A percentile compares a stretch with the other conserved stretches of the same genome.
phyloP scores from a whole-genome alignment of 2,113 vertebrate genomes.

The Mustela lutreola region DNA sequence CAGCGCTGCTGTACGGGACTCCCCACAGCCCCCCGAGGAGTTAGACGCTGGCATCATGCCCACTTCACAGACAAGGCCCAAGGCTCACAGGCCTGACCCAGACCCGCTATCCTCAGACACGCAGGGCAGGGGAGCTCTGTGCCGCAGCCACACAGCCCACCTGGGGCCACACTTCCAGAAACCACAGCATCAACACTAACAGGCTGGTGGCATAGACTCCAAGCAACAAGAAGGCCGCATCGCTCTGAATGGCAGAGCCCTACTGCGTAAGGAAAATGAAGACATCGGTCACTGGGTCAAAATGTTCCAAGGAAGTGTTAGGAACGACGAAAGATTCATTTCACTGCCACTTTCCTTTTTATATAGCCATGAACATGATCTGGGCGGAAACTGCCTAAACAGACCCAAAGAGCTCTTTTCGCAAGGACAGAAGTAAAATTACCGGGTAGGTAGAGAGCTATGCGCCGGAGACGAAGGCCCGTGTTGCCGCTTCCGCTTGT shows the following conservation, averaged over 20 bases:
- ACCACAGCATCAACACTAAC: not conserved
- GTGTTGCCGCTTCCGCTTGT: not conserved
- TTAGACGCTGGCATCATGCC: no score
- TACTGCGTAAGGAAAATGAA: not conserved
- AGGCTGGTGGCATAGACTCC: not conserved
- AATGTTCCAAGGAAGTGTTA: not conserved
- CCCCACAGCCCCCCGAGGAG: not conserved
- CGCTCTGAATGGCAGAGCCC: not conserved
- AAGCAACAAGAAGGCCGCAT: not conserved
- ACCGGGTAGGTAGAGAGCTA: not conserved
- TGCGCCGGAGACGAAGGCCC: accelerated
- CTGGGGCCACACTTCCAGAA: accelerated
- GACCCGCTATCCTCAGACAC: accelerated
- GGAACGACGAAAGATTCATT: accelerated
- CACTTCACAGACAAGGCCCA: no score
- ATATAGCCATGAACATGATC: accelerated
- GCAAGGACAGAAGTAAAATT: not conserved
- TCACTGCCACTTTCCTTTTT: not conserved
- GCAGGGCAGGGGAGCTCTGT: accelerated
- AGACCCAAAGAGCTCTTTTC: not conserved
- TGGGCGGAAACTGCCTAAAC: not conserved
- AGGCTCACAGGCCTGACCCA: not conserved
- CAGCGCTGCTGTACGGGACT: accelerated
- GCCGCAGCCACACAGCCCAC: not conserved
- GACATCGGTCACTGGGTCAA: not conserved